Percentiles rank a stretch among this genome's conserved stretches.
Evolutionary conservation across 2,888 invertebrate species (phyloP).

Genomic region (Tethea ocularis): DNA sequence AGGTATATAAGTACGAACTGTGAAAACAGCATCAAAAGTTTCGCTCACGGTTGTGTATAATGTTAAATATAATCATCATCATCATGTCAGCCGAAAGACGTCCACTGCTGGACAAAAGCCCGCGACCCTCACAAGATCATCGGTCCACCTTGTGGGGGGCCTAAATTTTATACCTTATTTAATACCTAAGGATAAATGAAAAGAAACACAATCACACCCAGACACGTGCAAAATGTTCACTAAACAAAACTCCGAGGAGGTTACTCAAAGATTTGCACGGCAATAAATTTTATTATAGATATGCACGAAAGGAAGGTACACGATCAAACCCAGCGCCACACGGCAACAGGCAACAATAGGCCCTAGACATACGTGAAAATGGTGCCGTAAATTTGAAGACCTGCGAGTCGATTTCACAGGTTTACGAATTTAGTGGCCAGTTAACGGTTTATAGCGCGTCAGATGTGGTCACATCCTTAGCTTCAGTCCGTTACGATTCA

Average conservation of each 20-base stretch:
- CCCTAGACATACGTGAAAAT: slow-evolving; percentile 32
- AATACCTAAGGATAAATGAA: too few species aligned
- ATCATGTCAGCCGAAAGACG: too few species aligned
- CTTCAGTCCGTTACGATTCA: slow-evolving; percentile 48
- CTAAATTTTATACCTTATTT: too few species aligned
- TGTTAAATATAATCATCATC: too few species aligned
- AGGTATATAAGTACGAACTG: too few species aligned
- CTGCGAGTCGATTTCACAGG: slow-evolving; percentile 11
- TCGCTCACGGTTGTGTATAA: too few species aligned
- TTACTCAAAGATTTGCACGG: slow-evolving; percentile 6
- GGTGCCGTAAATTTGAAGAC: slow-evolving; percentile 24
- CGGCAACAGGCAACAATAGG: slow-evolving; percentile 3
- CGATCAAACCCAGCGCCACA: background rate
- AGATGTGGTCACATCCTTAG: slow-evolving; percentile 52
- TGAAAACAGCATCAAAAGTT: too few species aligned
- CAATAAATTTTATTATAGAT: slow-evolving; percentile 9
- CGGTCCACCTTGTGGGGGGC: too few species aligned
- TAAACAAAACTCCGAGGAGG: background rate
- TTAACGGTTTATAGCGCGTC: slow-evolving; percentile 47
- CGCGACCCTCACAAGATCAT: too few species aligned
- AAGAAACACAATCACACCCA: slow-evolving; percentile 18
- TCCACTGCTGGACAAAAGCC: too few species aligned
- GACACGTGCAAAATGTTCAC: slow-evolving; percentile 12
- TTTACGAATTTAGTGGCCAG: slow-evolving; percentile 19
- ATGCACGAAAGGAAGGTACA: background rate